Evolutionary conservation across 2,888 invertebrate species (phyloP).

Genomic region (Autographa pulchrina): DNA sequence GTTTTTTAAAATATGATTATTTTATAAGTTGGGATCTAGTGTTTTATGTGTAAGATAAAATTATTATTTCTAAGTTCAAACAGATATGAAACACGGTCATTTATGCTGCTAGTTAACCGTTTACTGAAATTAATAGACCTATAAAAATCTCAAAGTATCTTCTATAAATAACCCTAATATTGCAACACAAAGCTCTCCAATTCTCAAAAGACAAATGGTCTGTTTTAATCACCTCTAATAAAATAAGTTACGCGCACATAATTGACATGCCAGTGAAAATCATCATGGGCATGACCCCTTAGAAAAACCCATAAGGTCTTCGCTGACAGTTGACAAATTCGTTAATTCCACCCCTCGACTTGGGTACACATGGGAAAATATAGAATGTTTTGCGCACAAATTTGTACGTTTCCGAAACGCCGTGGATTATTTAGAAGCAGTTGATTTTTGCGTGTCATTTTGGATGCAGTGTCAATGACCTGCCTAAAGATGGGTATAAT

Average conservation of each 20-base stretch:
- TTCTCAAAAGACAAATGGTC: conserved; percentile 52
- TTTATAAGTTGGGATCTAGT: conserved; percentile 16
- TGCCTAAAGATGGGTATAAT: too few relatives aligned
- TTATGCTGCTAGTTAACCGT: background rate
- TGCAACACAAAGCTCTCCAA: conserved; percentile 25
- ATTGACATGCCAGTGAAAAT: conserved; percentile 76
- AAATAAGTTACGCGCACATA: conserved; percentile 59
- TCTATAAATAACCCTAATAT: conserved; percentile 6
- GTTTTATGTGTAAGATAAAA: too few relatives aligned
- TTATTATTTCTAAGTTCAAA: too few relatives aligned
- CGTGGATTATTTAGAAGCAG: background rate
- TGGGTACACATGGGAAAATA: conserved; percentile 68
- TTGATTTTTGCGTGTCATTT: background rate
- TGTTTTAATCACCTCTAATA: conserved; percentile 61
- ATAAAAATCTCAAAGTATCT: background rate
- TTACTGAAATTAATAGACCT: background rate
- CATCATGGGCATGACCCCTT: conserved; percentile 67
- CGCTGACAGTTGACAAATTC: conserved; percentile 88
- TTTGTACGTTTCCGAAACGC: conserved; percentile 42
- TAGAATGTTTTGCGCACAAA: conserved; percentile 65
- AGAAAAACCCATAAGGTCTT: conserved; percentile 85
- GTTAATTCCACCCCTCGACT: conserved; percentile 79
- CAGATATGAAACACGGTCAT: background rate
- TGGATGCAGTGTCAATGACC: background rate
- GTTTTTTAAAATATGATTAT: conserved; percentile 46